Evolutionary conservation across 2,888 invertebrate genomes (phyloP).

Genomic region (Tenodera sinensis): DNA sequence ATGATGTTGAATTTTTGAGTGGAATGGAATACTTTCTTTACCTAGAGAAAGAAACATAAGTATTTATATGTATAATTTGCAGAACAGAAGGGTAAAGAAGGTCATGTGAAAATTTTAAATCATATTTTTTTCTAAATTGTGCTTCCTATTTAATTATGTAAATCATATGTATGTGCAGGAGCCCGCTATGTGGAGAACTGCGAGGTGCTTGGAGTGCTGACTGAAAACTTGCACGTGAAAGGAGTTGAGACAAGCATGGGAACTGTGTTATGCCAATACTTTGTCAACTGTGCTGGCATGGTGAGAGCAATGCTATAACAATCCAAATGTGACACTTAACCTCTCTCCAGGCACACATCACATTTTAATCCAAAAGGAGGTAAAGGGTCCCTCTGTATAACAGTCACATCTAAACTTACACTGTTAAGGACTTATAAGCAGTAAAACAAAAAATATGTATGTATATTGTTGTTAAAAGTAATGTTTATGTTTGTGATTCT

Average conservation of each 20-base stretch:
- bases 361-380: neutral
- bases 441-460: neutral
- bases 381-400: neutral
- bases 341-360: neutral
- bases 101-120: too few relatives aligned
- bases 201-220: conserved; percentile 52
- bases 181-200: conserved; percentile 60
- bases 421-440: neutral
- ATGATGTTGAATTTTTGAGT: too few relatives aligned
- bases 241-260: conserved; percentile 60
- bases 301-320: conserved; percentile 40
- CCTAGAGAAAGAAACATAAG: too few relatives aligned
- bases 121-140: too few relatives aligned
- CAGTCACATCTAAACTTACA: neutral
- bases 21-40: too few relatives aligned
- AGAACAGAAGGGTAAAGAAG: too few relatives aligned
- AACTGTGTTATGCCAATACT: conserved; percentile 56
- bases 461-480: neutral
- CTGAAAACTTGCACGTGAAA: conserved; percentile 55
- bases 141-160: neutral
- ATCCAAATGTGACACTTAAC: neutral
- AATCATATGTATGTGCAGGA: conserved; percentile 38
- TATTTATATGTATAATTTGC: too few relatives aligned
- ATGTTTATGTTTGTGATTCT: neutral
- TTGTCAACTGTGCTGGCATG: conserved; percentile 68